These are phyloP conservation scores for Coleophora deauratella DNA, from an alignment of 2,888 invertebrate genomes.

Conservation along the genomic window DNA sequence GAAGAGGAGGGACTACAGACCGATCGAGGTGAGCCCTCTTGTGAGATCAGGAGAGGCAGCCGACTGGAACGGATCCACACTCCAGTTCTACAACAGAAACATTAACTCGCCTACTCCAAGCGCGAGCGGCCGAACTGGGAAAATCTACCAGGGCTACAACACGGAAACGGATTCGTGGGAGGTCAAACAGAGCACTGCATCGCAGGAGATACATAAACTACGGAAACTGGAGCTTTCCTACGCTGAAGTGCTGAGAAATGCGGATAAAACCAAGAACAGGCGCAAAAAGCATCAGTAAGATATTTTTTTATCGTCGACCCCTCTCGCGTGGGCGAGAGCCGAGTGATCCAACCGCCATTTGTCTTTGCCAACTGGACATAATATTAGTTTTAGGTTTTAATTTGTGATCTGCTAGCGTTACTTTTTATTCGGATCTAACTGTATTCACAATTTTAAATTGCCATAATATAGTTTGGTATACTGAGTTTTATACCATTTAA, in stretches of 20 bases:
- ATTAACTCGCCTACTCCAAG: slow-evolving; percentile 76
- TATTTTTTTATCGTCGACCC: slow-evolving; percentile 49
- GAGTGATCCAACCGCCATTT: slow-evolving; percentile 67
- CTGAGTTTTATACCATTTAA: slow-evolving; percentile 4
- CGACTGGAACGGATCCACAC: slow-evolving; percentile 81
- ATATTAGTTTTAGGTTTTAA: slow-evolving; percentile 52
- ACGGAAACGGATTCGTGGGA: slow-evolving; percentile 65
- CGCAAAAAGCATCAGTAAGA: slow-evolving; percentile 69
- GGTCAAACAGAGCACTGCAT: slow-evolving; percentile 80
- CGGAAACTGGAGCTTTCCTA: slow-evolving; percentile 88
- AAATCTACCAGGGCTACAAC: slow-evolving; percentile 67
- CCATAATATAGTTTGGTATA: slow-evolving; percentile 38
- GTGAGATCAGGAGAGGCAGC: slow-evolving; percentile 41
- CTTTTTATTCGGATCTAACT: slow-evolving; percentile 47
- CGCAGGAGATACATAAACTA: slow-evolving; percentile 87
- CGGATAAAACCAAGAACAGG: slow-evolving; percentile 72
- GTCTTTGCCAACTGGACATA: slow-evolving; percentile 70
- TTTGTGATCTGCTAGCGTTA: slow-evolving; percentile 72
- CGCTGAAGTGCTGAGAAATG: slow-evolving; percentile 86
- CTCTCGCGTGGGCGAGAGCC: slow-evolving; percentile 55
- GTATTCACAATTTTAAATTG: slow-evolving; percentile 61
- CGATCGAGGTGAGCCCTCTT: slow-evolving; percentile 69
- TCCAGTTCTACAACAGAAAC: slow-evolving; percentile 79
- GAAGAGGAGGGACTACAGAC: slow-evolving; percentile 74
- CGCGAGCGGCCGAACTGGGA: slow-evolving; percentile 61